Evolutionary conservation across 2,797 vertebrate species (phyloP), one percentile per base, ranked within the genome.

Genomic region (Acrocephalus scirpaceus): DNA sequence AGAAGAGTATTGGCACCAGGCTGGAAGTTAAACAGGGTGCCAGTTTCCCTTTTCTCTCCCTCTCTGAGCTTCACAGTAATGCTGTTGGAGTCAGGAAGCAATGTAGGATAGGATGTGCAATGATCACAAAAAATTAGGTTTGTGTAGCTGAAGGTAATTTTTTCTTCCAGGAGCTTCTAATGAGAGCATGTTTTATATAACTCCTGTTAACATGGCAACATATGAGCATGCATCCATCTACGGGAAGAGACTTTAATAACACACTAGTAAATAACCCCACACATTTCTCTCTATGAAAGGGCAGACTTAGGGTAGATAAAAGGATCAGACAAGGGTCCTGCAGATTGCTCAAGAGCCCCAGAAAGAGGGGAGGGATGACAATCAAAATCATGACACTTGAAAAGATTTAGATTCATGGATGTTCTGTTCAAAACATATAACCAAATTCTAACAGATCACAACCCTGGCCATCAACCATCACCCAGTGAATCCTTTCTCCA

Each of bases 191-290:
- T 84, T 93, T 90, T 62, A 36, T 62, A 8, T 19, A 82, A 92
- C 26, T 90, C 66, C 71, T 75, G 85, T 81, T 97, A 93, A 81
- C 82, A 88, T 86, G 92, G 85, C 82, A 83, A 91, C 87, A 80
- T 50, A 67, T 10, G 62, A 94, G 47, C 34, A 20, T 26, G 69
- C 47, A 88, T 86, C 56, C 14, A 1, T 81, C 87, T 42, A 36
- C 3, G 26, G 66, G 79, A 30, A 66, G 51, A 53, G 64, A n/a
- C 29, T 92, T 76, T 79, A 89, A 38, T 57, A 90, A 54, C 73
- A 71, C 64, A 18, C 3, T 1, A 57, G 40, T 56, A 78, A 90
- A 91, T 81, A 90, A 69, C n/a, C 36, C 70, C 58, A 23, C 5
- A 3, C 51, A 47, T 84, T 92, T 86, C 81, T 67, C n/a, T 84